A percentile compares a stretch with the other conserved stretches of the same genome.
Evolutionary conservation across 2,797 vertebrate species (phyloP).

Genomic region (Paratrypauchen microcephalus): DNA sequence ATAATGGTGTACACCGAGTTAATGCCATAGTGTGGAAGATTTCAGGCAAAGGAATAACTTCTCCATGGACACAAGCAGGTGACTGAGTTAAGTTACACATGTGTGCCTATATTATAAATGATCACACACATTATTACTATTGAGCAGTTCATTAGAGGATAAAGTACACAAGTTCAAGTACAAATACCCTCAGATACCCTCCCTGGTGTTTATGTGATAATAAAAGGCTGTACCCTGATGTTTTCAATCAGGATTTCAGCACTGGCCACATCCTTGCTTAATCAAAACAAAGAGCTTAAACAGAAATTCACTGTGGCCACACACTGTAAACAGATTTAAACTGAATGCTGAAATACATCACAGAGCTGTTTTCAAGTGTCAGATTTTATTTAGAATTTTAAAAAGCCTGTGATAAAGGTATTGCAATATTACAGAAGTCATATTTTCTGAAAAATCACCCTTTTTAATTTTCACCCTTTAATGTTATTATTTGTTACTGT

Average conservation of each 20-base stretch:
- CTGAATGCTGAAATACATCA: neutral
- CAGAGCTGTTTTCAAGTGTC: neutral
- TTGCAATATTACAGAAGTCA: too few relatives aligned
- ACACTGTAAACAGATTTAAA: neutral
- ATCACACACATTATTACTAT: neutral
- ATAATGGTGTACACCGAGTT: neutral
- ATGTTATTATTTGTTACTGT: too few relatives aligned
- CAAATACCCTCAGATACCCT: neutral
- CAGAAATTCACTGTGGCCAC: neutral
- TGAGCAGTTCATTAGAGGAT: neutral
- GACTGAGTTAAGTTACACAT: neutral
- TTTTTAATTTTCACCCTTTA: too few relatives aligned
- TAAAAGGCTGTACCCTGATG: neutral
- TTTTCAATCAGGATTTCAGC: slow-evolving; percentile 1
- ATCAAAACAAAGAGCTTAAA: slow-evolving; percentile 14
- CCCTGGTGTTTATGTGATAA: neutral
- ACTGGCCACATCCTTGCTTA: neutral
- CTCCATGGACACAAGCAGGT: too few relatives aligned
- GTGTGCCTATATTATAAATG: neutral
- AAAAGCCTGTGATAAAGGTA: too few relatives aligned
- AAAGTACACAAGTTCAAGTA: neutral
- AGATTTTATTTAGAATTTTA: too few relatives aligned
- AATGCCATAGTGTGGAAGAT: neutral
- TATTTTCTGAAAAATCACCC: too few relatives aligned
- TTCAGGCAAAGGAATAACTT: neutral